Evolutionary conservation across 1,140 invertebrate species (phyloP), one percentile per base, ranked within the genome.

Genomic region (Pseudomyrmex flavicornis): DNA sequence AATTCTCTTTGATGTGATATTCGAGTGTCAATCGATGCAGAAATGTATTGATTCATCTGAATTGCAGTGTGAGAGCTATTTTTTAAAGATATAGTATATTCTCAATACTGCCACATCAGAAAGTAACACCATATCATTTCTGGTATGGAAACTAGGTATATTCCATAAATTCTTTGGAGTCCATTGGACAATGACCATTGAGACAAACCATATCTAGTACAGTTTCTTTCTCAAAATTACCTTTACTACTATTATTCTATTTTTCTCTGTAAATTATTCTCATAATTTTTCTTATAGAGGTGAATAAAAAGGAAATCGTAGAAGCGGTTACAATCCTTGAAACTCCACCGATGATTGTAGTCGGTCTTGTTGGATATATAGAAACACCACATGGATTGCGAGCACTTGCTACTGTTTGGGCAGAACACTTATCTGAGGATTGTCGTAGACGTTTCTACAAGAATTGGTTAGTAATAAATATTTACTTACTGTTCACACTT

Each of bases 301-400:
- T 99, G 35, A 99, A 99, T 96, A 99, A 99, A 95, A 99, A 99
- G 94, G 99, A 99, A 95, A 98, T 99, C 87, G 99, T 99, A 8
- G 99, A 99, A 94, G 98, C 98, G 70, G 99, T 99, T 1, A 99
- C 99, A 54, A 98, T 99, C 92, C 95, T 99, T 85, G 99, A 99
- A 95, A 98, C 99, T 20, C 99, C 99, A 84, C 99, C 99, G 56
- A 99, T 99, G 98, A 96, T 99, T 68, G 96, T 99, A 87, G 98
- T 99, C 90, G 99, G 99, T 92, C 97, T 99, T 90, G 98, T 99
- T 92, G 99, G 99, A 65, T 99, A 99, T 95, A 99, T 99, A 90
- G 98, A 99, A 93, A 99, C 99, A 82, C 99, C 99, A 48, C 98
- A 98, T 95, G 99, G 99, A 91, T 95, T 99, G 68, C 96, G 98